These are phyloP conservation scores for Penaeus japonicus DNA, from an alignment of 1,140 invertebrate genomes.

Conservation along the genomic window DNA sequence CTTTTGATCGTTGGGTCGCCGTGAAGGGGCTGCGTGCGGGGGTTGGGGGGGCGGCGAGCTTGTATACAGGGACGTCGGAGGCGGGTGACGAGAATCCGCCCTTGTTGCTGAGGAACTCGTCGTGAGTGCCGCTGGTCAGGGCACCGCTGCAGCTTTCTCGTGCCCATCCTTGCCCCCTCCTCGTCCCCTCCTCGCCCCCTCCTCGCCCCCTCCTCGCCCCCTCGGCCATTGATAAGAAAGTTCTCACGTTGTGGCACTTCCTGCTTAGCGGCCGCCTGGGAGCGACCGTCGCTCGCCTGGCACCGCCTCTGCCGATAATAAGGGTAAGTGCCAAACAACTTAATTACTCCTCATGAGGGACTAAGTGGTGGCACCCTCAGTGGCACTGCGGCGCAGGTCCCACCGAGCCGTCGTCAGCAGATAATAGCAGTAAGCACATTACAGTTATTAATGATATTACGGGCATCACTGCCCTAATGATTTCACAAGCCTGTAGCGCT, in stretches of 20 bases:
- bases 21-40: not conserved
- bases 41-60: not conserved
- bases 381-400: not conserved
- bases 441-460: slow-evolving; percentile 34
- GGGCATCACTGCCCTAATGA: slow-evolving; percentile 9
- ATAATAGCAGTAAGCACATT: slow-evolving; percentile 25
- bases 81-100: not conserved
- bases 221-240: too few species aligned
- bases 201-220: too few species aligned
- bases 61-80: not conserved
- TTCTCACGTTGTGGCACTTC: too few species aligned
- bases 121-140: too few species aligned
- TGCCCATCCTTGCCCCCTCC: too few species aligned
- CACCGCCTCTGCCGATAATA: too few species aligned
- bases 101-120: not conserved
- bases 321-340: too few species aligned
- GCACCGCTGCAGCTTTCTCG: too few species aligned
- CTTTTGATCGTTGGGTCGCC: too few species aligned
- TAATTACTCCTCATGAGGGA: not conserved
- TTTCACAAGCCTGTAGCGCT: not conserved
- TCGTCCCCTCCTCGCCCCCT: too few species aligned
- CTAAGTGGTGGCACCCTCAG: not conserved
- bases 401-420: not conserved
- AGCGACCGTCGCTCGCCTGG: too few species aligned
- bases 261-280: too few species aligned